phyloP scores from a whole-genome alignment of 2,888 invertebrate species.

The Mesorhabditis sp. region DNA sequence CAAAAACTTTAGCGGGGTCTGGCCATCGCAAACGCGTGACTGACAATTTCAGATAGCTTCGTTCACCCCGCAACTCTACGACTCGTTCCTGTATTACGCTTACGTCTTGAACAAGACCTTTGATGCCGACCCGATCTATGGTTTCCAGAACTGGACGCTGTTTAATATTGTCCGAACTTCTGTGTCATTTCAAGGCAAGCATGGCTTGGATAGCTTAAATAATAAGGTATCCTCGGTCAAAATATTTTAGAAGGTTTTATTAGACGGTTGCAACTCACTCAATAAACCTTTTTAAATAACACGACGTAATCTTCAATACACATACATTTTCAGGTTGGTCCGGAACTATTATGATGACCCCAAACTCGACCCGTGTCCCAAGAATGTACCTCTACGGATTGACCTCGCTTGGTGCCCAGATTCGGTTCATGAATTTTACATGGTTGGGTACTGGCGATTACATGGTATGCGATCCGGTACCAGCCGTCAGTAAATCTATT shows the following conservation, averaged over 20 bases:
- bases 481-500: neutral
- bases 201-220: neutral
- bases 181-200: neutral
- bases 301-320: neutral
- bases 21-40: neutral
- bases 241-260: no score
- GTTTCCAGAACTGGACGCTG: neutral
- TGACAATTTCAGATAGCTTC: neutral
- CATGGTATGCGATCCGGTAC: neutral
- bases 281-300: no score
- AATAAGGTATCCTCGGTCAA: no score
- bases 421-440: neutral
- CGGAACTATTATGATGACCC: neutral
- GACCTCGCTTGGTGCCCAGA: neutral
- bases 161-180: neutral
- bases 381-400: neutral
- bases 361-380: neutral
- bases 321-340: neutral
- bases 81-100: neutral
- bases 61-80: conserved; percentile 1
- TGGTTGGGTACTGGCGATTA: neutral
- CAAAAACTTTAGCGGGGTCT: no score
- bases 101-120: neutral
- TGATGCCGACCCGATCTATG: neutral
- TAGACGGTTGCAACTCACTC: no score